phyloP scores from a whole-genome alignment of 2,888 invertebrate genomes.

The Sipha maydis region DNA sequence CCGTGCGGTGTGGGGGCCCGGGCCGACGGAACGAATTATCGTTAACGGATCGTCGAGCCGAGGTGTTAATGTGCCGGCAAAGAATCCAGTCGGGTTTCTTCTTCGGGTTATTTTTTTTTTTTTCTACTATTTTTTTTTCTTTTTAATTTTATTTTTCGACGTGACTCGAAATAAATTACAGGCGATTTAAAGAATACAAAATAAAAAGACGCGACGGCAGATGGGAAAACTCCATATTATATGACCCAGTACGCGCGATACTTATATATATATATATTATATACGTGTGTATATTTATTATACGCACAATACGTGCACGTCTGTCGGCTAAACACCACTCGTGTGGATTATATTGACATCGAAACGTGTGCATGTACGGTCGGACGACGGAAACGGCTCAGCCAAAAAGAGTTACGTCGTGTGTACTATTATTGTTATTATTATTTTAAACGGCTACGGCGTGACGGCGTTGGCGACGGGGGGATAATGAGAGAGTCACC shows the following conservation, averaged over 20 bases:
- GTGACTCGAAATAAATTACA: constrained; percentile 59
- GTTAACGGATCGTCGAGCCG: constrained; percentile 62
- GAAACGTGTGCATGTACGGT: background rate
- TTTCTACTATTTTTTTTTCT: background rate
- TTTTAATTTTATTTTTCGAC: constrained; percentile 24
- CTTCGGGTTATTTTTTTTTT: constrained; percentile 31
- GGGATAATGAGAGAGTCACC: background rate
- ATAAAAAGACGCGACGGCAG: constrained; percentile 26
- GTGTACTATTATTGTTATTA: background rate
- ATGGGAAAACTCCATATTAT: constrained; percentile 24
- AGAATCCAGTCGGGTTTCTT: constrained; percentile 59
- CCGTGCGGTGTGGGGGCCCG: constrained; percentile 3
- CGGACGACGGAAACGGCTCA: background rate
- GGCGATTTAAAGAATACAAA: constrained; percentile 40
- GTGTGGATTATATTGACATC: background rate
- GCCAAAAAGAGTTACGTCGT: background rate
- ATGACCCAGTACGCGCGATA: constrained; percentile 24
- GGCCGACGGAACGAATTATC: constrained; percentile 60
- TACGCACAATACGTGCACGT: background rate
- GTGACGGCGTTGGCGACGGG: background rate
- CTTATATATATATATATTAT: background rate
- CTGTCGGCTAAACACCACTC: background rate
- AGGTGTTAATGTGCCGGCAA: constrained; percentile 62
- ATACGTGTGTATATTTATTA: background rate
- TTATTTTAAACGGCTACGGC: background rate